Evolutionary conservation across 2,888 invertebrate species (phyloP).

Genomic region (Chrysotoxum bicinctum): DNA sequence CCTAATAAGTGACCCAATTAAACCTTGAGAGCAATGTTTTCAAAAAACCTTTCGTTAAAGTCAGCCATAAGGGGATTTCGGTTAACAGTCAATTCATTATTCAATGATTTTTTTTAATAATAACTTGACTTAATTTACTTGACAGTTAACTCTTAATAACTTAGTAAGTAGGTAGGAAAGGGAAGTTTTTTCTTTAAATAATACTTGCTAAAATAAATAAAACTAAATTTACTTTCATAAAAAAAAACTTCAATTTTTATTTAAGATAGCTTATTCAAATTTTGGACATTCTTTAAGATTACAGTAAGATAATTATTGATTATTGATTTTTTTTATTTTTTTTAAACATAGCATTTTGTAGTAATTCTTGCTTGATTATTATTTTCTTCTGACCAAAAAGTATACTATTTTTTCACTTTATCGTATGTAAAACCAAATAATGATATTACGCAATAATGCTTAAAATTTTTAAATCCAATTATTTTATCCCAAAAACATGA

Average conservation of each 20-base stretch:
- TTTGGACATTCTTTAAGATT: conserved; percentile 72
- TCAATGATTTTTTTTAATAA: no score
- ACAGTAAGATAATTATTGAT: conserved; percentile 68
- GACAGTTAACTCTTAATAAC: no score
- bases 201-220: no score
- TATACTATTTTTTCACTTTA: conserved; percentile 32
- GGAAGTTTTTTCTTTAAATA: no score
- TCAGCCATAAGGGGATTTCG: no score
- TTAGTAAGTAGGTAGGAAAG: no score
- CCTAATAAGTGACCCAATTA: no score
- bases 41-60: no score
- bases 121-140: no score
- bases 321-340: conserved; percentile 61
- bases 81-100: no score
- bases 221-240: conserved; percentile 57
- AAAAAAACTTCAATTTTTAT: conserved; percentile 70
- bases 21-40: no score
- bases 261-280: conserved; percentile 71
- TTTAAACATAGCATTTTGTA: conserved; percentile 55
- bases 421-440: conserved; percentile 42
- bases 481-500: conserved; percentile 71
- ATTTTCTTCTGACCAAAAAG: conserved; percentile 53
- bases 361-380: conserved; percentile 31
- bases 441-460: conserved; percentile 34
- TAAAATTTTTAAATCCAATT: conserved; percentile 51